Evolutionary conservation across 2,113 vertebrate species (phyloP).

Genomic region (Oceanodroma tethys): DNA sequence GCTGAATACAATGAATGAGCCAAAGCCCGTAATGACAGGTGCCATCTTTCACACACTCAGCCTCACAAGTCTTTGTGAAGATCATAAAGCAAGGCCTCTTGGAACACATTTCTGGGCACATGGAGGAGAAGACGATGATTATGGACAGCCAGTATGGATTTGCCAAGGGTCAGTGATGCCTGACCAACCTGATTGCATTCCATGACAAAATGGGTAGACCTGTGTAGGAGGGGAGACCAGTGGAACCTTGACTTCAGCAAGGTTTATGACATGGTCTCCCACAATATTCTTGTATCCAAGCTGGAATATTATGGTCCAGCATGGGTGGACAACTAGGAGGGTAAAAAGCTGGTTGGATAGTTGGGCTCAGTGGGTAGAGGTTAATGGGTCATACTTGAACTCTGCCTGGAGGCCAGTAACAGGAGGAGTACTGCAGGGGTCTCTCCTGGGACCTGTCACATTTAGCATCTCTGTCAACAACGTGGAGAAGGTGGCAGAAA

Average conservation of each 20-base stretch:
- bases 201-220: neutral
- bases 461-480: neutral
- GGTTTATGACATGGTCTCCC: neutral
- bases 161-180: neutral
- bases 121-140: neutral
- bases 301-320: neutral
- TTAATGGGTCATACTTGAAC: neutral
- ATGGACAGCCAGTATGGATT: neutral
- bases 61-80: neutral
- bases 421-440: neutral
- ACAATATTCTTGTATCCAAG: neutral
- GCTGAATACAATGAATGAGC: neutral
- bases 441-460: neutral
- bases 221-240: neutral
- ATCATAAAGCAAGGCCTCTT: neutral
- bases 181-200: neutral
- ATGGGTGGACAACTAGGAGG: neutral
- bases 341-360: neutral
- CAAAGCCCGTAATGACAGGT: neutral
- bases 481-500: neutral
- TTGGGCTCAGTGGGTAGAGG: neutral
- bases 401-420: neutral
- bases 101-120: neutral
- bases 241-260: neutral
- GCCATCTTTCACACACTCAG: neutral